Evolutionary conservation across 2,113 vertebrate genomes (phyloP), one percentile per base, ranked within the genome.

Genomic region (Dromiciops gliroides): DNA sequence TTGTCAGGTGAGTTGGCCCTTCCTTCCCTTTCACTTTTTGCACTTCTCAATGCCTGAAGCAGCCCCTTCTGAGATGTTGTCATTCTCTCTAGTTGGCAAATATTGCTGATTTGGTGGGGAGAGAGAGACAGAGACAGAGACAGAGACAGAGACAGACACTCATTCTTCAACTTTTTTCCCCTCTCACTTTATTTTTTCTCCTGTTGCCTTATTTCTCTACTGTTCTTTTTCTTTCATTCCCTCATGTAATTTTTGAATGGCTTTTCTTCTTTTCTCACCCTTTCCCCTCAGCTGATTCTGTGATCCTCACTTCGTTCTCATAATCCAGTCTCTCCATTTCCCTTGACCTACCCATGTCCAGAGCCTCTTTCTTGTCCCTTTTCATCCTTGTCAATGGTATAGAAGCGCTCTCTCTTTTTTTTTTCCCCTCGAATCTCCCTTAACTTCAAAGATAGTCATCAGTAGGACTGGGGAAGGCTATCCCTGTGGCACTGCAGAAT

Each of bases 171-270:
- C 90, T 83, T 89, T 31, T 31, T 44, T n/a, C 67, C 91, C 2
- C 44, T 93, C 91, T 24, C 90, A 44, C 91, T 94, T n/a, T 48
- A 50, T 95, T 95, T 51, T 92, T 96, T 89, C 14, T 90, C 14
- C 83, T 89, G 11, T 0, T 48, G 2, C 53, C 23, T 91, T 92
- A 48, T 83, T 83, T n/a, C 67, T 83, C n/a, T 16, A 83, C 67
- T 83, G n/a, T 83, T 83, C n/a, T 83, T 44, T 75, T 44, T 7
- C 67, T 49, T 91, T 6, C 5, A 2, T 31, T 91, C 91, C 10
- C 9, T 92, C 23, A 53, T 94, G 37, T 92, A 90, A 95, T 48
- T 88, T 97, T 96, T 94, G 2, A 16, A 67, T 95, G 23, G 93
- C 51, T 88, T 94, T 22, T 48, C 75, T 94, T 91, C 31, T n/a